These are phyloP conservation scores for Trachelipus rathkii DNA, from an alignment of 1,140 invertebrate species.

Conservation along the genomic window DNA sequence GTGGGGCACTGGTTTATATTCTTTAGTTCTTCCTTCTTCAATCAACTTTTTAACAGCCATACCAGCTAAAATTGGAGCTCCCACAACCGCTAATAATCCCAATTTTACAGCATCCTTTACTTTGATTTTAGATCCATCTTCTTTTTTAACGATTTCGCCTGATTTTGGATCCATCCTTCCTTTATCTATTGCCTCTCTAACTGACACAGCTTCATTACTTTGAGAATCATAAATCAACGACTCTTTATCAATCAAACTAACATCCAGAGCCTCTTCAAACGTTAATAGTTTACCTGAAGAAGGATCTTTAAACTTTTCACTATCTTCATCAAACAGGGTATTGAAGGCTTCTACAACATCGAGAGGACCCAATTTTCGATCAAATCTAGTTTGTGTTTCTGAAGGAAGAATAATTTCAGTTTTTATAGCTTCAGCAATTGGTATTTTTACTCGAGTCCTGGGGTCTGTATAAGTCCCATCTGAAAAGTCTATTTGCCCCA, in stretches of 20 bases:
- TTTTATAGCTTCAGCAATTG: conserved; percentile 63
- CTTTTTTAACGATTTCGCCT: conserved; percentile 60
- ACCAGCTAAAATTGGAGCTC: conserved; percentile 58
- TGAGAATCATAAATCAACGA: conserved; percentile 63
- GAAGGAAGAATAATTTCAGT: conserved; percentile 58
- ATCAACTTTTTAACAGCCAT: conserved; percentile 76
- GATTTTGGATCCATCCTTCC: conserved; percentile 72
- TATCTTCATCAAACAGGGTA: conserved; percentile 64
- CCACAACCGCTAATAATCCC: conserved; percentile 63
- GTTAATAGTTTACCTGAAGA: conserved; percentile 62
- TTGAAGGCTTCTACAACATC: conserved; percentile 46
- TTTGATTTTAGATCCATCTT: conserved; percentile 56
- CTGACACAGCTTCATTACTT: conserved; percentile 59
- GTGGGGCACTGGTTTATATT: conserved; percentile 50
- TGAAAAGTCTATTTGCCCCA: too few relatives aligned
- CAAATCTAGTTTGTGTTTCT: conserved; percentile 30
- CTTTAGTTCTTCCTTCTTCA: conserved; percentile 51
- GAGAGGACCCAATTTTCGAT: conserved; percentile 35
- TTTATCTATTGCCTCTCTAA: conserved; percentile 67
- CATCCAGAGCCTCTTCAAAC: conserved; percentile 70
- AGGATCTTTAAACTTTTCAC: conserved; percentile 65
- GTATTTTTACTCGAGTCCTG: conserved; percentile 60
- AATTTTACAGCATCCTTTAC: conserved; percentile 74
- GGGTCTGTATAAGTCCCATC: conserved; percentile 65
- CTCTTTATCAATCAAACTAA: conserved; percentile 70